Evolutionary conservation across 2,888 invertebrate species (phyloP).

Genomic region (Rhagium mordax): DNA sequence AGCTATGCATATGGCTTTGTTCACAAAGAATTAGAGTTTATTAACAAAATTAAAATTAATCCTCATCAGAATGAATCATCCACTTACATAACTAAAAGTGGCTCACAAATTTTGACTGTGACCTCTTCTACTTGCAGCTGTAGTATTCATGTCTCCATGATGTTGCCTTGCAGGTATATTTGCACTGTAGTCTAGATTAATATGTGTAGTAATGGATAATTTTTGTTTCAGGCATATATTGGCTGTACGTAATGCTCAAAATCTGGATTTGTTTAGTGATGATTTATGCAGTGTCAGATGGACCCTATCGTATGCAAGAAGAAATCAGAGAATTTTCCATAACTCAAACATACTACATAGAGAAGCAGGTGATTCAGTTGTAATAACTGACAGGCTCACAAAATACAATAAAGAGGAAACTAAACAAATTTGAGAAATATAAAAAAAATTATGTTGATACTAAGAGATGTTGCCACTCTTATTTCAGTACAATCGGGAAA

Average conservation of each 20-base stretch:
- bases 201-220: not conserved
- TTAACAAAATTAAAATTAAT: constrained; percentile 8
- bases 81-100: not conserved
- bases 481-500: not conserved
- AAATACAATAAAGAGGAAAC: not conserved
- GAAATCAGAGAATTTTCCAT: constrained; percentile 1
- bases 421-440: not conserved
- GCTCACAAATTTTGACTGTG: not conserved
- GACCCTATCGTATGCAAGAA: not conserved
- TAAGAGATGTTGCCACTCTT: constrained; percentile 1
- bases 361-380: not conserved
- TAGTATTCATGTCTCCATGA: not conserved
- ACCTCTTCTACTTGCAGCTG: not conserved
- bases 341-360: not conserved
- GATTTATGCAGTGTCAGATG: not conserved
- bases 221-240: not conserved
- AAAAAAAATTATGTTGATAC: not conserved
- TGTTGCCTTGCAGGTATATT: constrained; percentile 1
- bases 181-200: not conserved
- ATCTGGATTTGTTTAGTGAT: not conserved
- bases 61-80: constrained; percentile 8
- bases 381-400: not conserved
- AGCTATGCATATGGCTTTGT: constrained; percentile 12
- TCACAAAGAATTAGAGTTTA: constrained; percentile 13
- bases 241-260: not conserved